phyloP scores from a whole-genome alignment of 2,888 invertebrate species.

The Augochlorella aurata region DNA sequence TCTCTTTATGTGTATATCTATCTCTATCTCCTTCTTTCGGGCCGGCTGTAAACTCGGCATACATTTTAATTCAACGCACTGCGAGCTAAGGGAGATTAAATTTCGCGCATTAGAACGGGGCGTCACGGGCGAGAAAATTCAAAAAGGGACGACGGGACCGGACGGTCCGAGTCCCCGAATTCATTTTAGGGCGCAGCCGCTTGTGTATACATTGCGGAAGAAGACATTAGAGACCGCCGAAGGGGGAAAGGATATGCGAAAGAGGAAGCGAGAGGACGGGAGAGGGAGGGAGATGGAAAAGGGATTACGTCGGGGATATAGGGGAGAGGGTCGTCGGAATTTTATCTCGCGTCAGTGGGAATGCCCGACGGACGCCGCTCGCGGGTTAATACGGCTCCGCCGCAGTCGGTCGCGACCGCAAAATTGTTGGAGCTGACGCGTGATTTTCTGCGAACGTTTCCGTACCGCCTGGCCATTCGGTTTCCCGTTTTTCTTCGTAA shows the following conservation, averaged over 20 bases:
- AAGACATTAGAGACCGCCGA: constrained; percentile 55
- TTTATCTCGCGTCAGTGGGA: constrained; percentile 67
- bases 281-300: not conserved
- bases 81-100: constrained; percentile 63
- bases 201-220: constrained; percentile 26
- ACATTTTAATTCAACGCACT: constrained; percentile 63
- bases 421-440: constrained; percentile 60
- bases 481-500: constrained; percentile 46
- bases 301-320: constrained; percentile 52
- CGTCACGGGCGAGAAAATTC: constrained; percentile 61
- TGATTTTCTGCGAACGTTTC: constrained; percentile 57
- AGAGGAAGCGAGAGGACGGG: constrained; percentile 4
- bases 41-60: constrained; percentile 2
- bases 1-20: too few relatives aligned
- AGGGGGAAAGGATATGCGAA: not conserved
- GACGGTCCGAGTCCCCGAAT: constrained; percentile 43
- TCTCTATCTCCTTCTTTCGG: not conserved
- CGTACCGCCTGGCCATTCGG: constrained; percentile 33
- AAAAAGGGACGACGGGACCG: constrained; percentile 47
- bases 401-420: constrained; percentile 48
- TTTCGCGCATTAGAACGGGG: constrained; percentile 57
- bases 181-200: constrained; percentile 53
- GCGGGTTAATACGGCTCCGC: constrained; percentile 55
- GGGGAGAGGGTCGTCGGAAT: constrained; percentile 56
- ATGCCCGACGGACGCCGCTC: constrained; percentile 31